Evolutionary conservation across 2,888 invertebrate species (phyloP), one percentile per base, ranked within the genome.

Genomic region (Heliconius cydno): DNA sequence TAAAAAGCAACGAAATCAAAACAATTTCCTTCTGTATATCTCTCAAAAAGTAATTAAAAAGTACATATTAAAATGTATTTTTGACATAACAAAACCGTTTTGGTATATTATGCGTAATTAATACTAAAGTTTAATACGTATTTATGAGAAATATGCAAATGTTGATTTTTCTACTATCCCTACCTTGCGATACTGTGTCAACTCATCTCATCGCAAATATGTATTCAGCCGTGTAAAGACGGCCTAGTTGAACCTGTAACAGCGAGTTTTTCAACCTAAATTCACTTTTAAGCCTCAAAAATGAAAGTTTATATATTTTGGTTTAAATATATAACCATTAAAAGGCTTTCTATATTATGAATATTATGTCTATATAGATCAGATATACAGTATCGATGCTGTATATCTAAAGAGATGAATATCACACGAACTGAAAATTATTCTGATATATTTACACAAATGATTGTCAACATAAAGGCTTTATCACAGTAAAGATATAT

Each of bases 161-260:
- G 65, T 71, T 77, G 52, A 82, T 81, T 83, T 86, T 83, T 77
- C 80, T 76, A 79, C 79, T 79, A 82, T 77, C 82, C 78, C 72
- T 79, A 82, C 80, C 57, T 76, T 73, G 73, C 73, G 65, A 75
- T 85, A 85, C 88, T 89, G 83, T 88, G 91, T 90, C 89, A 91
- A 90, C 91, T 91, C 91, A 91, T 91, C 90, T 91, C 87, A 84
- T 84, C 82, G 90, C 89, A 91, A 92, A 92, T 89, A 91, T 90
- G 90, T 90, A 86, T 88, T 84, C 86, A 81, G 82, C 83, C 84
- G 84, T 87, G 86, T 90, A 90, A 88, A 90, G 87, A 86, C 82
- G 89, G 86, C 89, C 89, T 86, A 88, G 88, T 88, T 88, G 86
- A 88, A 88, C 87, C 86, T 86, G 87, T 87, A 87, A 87, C 86